Evolutionary conservation across 2,888 invertebrate genomes (phyloP), one percentile per base, ranked within the genome.

Genomic region (Synanthedon vespiformis): DNA sequence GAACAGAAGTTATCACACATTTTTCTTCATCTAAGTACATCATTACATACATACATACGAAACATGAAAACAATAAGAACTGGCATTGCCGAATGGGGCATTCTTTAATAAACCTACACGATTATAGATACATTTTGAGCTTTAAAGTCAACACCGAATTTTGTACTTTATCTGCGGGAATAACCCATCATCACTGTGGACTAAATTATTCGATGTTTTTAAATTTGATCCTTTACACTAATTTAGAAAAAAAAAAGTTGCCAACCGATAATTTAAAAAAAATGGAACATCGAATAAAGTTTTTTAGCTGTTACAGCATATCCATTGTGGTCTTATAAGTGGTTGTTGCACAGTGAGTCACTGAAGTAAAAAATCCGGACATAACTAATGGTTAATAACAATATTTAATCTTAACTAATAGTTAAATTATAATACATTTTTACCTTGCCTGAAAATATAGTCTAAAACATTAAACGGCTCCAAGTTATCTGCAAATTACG

Each of bases 151-250:
- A 84, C 86, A 86, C 83, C 85, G 87, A 87, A 86, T 82, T 87
- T 87, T 87, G 87, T 87, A 87, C 87, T 87, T 75, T 85, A 70
- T 77, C 80, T 74, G 72, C 68, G 85, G 84, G 80, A 34, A 73
- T 77, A 78, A 73, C 74, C 79, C 79, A 72, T 72, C 73, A 78
- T 82, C 84, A 84, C 81, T 77, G 83, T 83, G 86, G 86, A 86
- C 85, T 84, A 80, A 77, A 77, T 74, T 85, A 74, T 87, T 87
- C 86, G 87, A 86, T 87, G 87, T 87, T 82, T 40, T 81, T 67
- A 72, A 76, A 77, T 76, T 80, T 80, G 82, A 85, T 77, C 84
- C 79, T 79, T 77, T 67, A 74, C 61, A 77, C 71, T 80, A 82
- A 82, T 85, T 84, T 83, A 76, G 81, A 82, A 81, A 82, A 83